Conservation (phyloP, 2,113 vertebrate genomes). For the Neotragus moschatus region DNA sequence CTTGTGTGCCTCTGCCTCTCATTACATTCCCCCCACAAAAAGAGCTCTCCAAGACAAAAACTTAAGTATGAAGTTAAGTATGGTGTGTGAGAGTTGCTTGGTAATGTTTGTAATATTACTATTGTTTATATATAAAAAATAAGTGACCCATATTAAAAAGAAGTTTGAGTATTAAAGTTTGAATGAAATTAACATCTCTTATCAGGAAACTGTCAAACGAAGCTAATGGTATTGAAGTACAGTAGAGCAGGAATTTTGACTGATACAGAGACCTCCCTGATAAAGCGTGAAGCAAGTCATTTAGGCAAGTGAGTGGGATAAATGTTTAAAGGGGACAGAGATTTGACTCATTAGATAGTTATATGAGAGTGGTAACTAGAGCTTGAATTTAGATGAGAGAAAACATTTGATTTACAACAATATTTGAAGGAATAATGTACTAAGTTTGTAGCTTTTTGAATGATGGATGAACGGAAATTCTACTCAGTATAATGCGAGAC, state of each 20-base stretch:
- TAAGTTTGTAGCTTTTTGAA: neutral
- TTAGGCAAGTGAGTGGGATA: neutral
- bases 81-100: neutral
- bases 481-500: neutral
- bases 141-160: neutral
- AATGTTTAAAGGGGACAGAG: neutral
- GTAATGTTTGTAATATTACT: constrained; percentile 9
- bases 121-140: neutral
- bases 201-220: neutral
- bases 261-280: neutral
- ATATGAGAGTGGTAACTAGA: neutral
- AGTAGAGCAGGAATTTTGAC: neutral
- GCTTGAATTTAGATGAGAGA: neutral
- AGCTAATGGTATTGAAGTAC: neutral
- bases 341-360: neutral
- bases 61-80: neutral
- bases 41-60: neutral
- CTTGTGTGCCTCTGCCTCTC: neutral
- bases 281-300: neutral
- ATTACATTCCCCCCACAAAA: too few species aligned
- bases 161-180: neutral
- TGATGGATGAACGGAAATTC: neutral
- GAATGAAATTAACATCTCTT: constrained; percentile 13
- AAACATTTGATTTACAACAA: neutral
- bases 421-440: neutral